Base-by-base conservation (phyloP, 2,113 vertebrate species). In the Scytalopus superciliaris region DNA sequence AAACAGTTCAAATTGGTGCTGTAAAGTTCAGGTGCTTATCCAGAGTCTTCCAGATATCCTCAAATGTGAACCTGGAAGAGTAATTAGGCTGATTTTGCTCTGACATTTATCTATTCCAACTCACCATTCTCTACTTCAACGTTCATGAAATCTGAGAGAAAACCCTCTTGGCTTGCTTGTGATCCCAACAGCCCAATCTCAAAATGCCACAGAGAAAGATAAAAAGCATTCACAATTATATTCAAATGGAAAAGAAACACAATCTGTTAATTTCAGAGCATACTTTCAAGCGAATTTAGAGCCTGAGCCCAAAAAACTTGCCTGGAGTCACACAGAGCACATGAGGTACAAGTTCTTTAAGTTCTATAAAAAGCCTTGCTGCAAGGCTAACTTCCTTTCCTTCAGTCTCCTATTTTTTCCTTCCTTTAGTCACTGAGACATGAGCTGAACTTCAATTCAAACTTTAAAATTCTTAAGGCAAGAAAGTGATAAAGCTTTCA, bases 321-420 rank as follows among this genome's bases (percentile, higher is more conserved):
- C 69, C 73, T 33, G 66, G 18, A 62, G 73, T 81, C 64, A 93
- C 63, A 78, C 8, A 78, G 73, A 70, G 37, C 7, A 0, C 25
- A 44, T 4, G 28, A 91, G 14, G 63, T 55, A 49, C 8, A 73
- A 88, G 42, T 39, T 87, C 73, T 84, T 82, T 8, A 73, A 69
- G 16, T 27, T 64, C 81, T 89, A 80, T 81, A 80, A 96, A 94
- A 35, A 89, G 73, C 47, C 12, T 76, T 94, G 66, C 84, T 1
- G 0, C 81, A 70, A 89, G 56, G 39, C 7, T 89, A 89, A 77
- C 63, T 37, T 84, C 67, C 33, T 87, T 63, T 53, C 31, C 60
- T 63, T 25, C 37, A 30, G 28, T n/a, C n/a, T n/a, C n/a, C n/a
- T n/a, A n/a, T 8, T 49, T 64, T 37, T 25, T 2, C 16, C 45